Evolutionary conservation across 2,888 invertebrate genomes (phyloP), one percentile per base, ranked within the genome.

Genomic region (Oxyteleia sp.): DNA sequence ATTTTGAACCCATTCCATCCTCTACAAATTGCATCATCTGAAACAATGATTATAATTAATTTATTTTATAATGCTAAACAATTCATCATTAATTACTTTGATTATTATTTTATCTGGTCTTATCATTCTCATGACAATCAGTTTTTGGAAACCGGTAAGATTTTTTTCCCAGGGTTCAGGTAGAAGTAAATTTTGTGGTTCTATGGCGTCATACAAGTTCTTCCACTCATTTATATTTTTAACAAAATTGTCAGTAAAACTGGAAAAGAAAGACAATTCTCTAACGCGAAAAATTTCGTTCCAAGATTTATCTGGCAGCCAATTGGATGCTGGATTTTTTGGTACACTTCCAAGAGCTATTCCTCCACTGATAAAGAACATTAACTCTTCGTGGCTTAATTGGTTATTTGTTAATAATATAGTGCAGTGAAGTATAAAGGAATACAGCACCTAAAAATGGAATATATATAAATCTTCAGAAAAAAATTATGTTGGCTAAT

Each of bases 361-460:
- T 11, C 97, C 97, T 38, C 97, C 97, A 51, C 97, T 96, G 81
- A 97, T 94, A 57, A 98, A 94, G 93, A 97, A 98, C 86, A 95
- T 92, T 92, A 89, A 61, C 90, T 95, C 95, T 81, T 94, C 94
- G 76, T 95, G 94, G 82, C 95, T 94, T 88, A 97, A 94, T 88
- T 95, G 94, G 2, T 94, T 93, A 43, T 94, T 94, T 2, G 95
- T 94, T 86, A 96, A 92, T 94, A 96, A 94, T 90, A 96, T 95
- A 91, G 95, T 96, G 29, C 96, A 95, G 91, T 97, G 97, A 90
- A 98, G 94, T 57, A 97, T 94, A 91, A 97, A 97, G 0, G 97
- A 96, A 90, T 91, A 91, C 11, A 91, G 78, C n/a, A 89, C 71
- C 90, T 90, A 61, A 47, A 61, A 63, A 41, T 43, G 45, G 11